These are phyloP conservation scores for Macrotis lagotis DNA, from an alignment of 2,113 vertebrate genomes.

Conservation along the genomic window DNA sequence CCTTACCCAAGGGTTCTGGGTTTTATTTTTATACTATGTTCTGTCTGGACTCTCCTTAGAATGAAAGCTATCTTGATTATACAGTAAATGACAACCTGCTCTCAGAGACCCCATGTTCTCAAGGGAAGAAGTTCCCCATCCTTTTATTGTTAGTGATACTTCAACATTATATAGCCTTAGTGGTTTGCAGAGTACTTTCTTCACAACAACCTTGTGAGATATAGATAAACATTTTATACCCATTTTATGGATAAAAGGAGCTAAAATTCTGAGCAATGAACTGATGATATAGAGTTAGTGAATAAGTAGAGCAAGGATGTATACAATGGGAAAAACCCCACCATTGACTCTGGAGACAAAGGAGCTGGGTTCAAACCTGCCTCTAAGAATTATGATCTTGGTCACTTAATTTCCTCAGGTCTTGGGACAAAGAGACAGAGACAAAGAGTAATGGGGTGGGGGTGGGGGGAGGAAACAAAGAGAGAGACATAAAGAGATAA, in stretches of 20 bases:
- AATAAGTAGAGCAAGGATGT: not conserved
- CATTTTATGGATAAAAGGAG: not conserved
- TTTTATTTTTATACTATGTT: not conserved
- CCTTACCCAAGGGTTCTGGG: not conserved
- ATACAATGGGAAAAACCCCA: not conserved
- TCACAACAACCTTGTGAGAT: not conserved
- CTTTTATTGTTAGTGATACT: not conserved
- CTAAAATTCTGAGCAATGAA: not conserved
- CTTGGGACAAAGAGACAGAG: not conserved
- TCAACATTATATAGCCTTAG: not conserved
- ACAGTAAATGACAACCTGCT: not conserved
- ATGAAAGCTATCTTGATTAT: not conserved
- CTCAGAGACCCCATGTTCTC: not conserved
- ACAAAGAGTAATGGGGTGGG: not conserved
- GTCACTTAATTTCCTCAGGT: not conserved
- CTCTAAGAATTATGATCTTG: not conserved
- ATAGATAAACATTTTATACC: not conserved
- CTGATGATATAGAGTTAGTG: not conserved
- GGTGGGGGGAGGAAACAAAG: too few relatives aligned
- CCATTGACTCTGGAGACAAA: accelerated
- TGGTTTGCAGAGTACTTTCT: not conserved
- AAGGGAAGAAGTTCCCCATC: not conserved
- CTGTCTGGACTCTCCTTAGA: not conserved
- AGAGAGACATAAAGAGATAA: too few relatives aligned
- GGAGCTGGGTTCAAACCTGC: not conserved